Evolutionary conservation across 2,888 invertebrate species (phyloP).

Genomic region (Orthosia incerta): DNA sequence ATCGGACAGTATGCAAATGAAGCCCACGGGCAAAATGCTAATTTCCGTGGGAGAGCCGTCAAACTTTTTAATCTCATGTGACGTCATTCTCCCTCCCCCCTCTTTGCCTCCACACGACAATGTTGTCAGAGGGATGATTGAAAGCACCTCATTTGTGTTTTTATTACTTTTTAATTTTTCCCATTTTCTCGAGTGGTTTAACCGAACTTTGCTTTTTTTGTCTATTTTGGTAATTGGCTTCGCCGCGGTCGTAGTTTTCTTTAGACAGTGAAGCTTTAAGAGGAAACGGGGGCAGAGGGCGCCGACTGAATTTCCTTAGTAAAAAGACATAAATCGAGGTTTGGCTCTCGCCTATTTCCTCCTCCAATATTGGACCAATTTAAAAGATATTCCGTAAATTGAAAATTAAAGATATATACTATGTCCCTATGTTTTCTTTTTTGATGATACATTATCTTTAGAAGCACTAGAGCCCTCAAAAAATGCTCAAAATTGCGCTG

Average conservation of each 20-base stretch:
- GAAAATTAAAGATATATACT: too few relatives aligned
- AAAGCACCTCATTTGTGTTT: constrained; percentile 90
- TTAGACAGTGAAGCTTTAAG: not conserved
- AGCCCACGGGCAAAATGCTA: constrained; percentile 86
- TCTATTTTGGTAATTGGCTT: constrained; percentile 23
- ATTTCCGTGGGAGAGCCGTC: constrained; percentile 90
- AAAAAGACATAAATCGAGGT: too few relatives aligned
- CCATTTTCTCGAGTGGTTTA: constrained; percentile 84
- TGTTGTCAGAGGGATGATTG: constrained; percentile 89
- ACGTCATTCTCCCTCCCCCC: constrained; percentile 77
- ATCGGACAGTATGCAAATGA: constrained; percentile 86
- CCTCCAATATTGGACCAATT: too few relatives aligned
- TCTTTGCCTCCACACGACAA: constrained; percentile 66
- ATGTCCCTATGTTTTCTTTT: too few relatives aligned
- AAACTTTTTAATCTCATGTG: constrained; percentile 91
- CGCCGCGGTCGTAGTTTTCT: not conserved
- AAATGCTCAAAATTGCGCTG: too few relatives aligned
- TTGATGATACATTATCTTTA: too few relatives aligned
- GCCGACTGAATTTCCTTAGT: too few relatives aligned
- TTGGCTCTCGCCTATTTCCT: too few relatives aligned
- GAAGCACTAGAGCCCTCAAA: too few relatives aligned
- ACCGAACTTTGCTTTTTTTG: constrained; percentile 55
- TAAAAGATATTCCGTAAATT: too few relatives aligned
- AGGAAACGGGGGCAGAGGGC: too few relatives aligned
- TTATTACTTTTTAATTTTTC: constrained; percentile 91